Evolutionary conservation across 2,888 invertebrate genomes (phyloP), one percentile per base, ranked within the genome.

Genomic region (Pristionchus entomophagus): DNA sequence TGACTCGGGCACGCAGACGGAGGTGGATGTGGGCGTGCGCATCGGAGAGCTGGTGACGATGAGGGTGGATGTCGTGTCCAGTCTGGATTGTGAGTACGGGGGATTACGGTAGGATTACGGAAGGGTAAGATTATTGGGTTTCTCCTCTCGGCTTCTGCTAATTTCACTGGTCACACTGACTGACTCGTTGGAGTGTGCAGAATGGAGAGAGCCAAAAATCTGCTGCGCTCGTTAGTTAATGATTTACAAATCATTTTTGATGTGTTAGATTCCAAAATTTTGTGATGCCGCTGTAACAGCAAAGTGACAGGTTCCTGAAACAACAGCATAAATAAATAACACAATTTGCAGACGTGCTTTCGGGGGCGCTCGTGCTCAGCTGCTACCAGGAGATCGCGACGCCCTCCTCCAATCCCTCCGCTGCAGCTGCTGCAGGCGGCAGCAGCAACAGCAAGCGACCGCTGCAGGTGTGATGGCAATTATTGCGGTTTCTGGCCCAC

Each of bases 11-110:
- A 17, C 38, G n/a, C 56, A 59, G 38, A 65, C 53, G 5, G 62
- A 62, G 29, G 19, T 17, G 45, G 83, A 84, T 83, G 81, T 93
- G 19, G 49, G 88, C 14, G 88, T 92, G 22, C 87, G 89, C 38
- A 90, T 93, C 80, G 92, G 93, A 35, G 91, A 93, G 29, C 85
- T 91, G 62, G 88, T 91, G 17, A 82, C 59, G 12, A 77, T 93
- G 41, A 88, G 89, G 51, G 88, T 92, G 12, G 81, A 86, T 12
- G 87, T 93, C n/a, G 89, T 92, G 17, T 90, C 90, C 32, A 91
- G 92, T 0, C 84, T 91, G n/a, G 88, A 89, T 84, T 89, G 91
- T 90, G 0, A 85, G 84, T 84, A n/a, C n/a, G n/a, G n/a, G n/a
- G n/a, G n/a, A 53, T 19, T 14, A 19, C 14, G 53, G 19, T 19